A percentile compares a stretch with the other conserved stretches of the same genome.
Evolutionary conservation across 1,140 invertebrate genomes (phyloP).

Genomic region (Gonatopus flavifemur): DNA sequence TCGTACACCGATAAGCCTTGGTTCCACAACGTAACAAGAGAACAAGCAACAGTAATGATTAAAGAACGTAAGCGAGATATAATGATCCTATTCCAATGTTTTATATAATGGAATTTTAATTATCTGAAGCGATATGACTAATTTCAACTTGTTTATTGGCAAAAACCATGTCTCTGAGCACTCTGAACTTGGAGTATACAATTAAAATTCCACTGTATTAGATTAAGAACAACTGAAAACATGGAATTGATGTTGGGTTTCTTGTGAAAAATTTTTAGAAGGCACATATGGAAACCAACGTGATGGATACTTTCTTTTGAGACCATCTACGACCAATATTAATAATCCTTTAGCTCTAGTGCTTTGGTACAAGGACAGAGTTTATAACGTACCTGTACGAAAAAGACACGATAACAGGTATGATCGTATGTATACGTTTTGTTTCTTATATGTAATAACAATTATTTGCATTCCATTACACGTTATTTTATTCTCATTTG

Average conservation of each 20-base stretch:
- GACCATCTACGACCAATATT: slow-evolving; percentile 47
- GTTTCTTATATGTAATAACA: too few relatives aligned
- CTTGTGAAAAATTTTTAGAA: slow-evolving; percentile 23
- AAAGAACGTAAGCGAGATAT: slow-evolving; percentile 51
- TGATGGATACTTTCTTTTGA: slow-evolving; percentile 51
- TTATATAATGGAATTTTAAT: not conserved
- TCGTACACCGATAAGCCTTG: slow-evolving; percentile 49
- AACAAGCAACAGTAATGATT: slow-evolving; percentile 46
- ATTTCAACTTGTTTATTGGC: too few relatives aligned
- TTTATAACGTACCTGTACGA: slow-evolving; percentile 53
- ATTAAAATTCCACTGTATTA: too few relatives aligned
- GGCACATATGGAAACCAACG: slow-evolving; percentile 38
- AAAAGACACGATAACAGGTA: slow-evolving; percentile 50
- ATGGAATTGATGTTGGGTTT: not conserved
- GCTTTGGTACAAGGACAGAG: slow-evolving; percentile 50
- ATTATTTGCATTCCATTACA: too few relatives aligned
- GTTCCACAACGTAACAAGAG: slow-evolving; percentile 52
- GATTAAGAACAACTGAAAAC: too few relatives aligned
- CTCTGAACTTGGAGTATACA: too few relatives aligned
- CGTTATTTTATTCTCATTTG: not conserved
- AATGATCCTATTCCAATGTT: too few relatives aligned
- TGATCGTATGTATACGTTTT: too few relatives aligned
- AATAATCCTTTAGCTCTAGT: slow-evolving; percentile 49
- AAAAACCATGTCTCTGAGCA: not conserved
- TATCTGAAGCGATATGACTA: not conserved